Percentiles rank a stretch among this genome's conserved stretches.
Evolutionary conservation across 2,888 invertebrate genomes (phyloP).

Genomic region (Pachliopta kotzebuea): DNA sequence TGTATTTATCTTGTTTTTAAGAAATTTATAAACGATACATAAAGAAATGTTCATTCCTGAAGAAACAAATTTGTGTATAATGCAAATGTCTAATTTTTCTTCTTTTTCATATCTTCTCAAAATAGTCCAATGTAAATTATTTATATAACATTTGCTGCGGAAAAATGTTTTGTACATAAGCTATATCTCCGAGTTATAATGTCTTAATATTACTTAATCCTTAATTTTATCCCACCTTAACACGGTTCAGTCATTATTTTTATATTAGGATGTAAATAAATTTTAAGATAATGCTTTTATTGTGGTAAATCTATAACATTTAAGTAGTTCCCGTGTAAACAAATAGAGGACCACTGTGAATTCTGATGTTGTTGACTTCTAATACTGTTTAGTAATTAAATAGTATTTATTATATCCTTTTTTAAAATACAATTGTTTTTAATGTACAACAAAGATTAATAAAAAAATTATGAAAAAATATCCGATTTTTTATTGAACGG

Average conservation of each 20-base stretch:
- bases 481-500: neutral
- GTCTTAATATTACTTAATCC: slow-evolving; percentile 28
- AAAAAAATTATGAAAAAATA: slow-evolving; percentile 13
- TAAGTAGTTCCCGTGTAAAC: neutral
- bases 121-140: neutral
- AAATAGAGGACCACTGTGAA: slow-evolving; percentile 13
- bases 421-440: slow-evolving; percentile 10
- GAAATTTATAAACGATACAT: neutral
- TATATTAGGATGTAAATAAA: slow-evolving; percentile 11
- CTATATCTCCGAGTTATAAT: slow-evolving; percentile 26
- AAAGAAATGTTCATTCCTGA: neutral
- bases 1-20: neutral
- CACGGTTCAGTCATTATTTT: slow-evolving; percentile 27
- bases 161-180: neutral
- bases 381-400: slow-evolving; percentile 7
- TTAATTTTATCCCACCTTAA: slow-evolving; percentile 29
- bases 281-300: slow-evolving; percentile 16
- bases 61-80: neutral
- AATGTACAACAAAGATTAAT: slow-evolving; percentile 9
- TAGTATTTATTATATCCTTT: neutral
- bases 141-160: neutral
- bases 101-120: neutral
- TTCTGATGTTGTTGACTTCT: slow-evolving; percentile 6
- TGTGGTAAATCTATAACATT: slow-evolving; percentile 10
- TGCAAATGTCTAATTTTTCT: neutral